Base-by-base conservation (phyloP, 2,797 vertebrate species). In the Oreonectes daqikongensis region DNA sequence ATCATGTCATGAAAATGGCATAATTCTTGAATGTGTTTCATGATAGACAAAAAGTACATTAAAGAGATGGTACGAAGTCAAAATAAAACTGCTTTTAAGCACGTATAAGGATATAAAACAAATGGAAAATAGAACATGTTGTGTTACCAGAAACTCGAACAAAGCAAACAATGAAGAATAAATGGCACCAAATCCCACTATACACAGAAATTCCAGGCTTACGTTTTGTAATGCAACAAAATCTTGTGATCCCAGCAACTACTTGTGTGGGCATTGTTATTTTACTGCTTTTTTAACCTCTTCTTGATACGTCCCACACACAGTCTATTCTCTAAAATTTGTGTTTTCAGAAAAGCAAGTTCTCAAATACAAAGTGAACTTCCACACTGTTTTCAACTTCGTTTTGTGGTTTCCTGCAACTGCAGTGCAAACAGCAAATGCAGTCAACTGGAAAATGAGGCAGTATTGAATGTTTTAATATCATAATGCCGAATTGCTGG, bases 381-480 rank as follows among this genome's bases (percentile, higher is more conserved):
- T 60, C 26, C 26, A 59, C 55, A 32, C 15, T 32, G 57, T 60
- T 60, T 59, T 61, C 30, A n/a, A 18, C 57, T n/a, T 35, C 7
- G 2, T 60, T 61, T 11, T 61, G 59, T 61, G 59, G 59, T 61
- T 61, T 61, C 59, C 59, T 61, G 30, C 59, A n/a, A 35, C 30
- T 32, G 57, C 28, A 18, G 57, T 5, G 7, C 55, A 17, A 59
- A 30, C 55, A 59, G 26, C 53, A 14, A 55, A 55, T 1, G 17
- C 57, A 17, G 24, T 18, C 57, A 4, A 60, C 26, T 60, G 18
- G 28, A 60, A 35, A 60, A 18, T 18, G 17, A 22, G 26, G 30
- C 9, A 11, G 30, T 35, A 9, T 20, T 20, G 7, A 11, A 4
- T 2, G 14, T 61, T 61, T n/a, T 35, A 35, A 35, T 30, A 10